phyloP scores from a whole-genome alignment of 2,888 invertebrate species.

The Aleiodes testaceus region DNA sequence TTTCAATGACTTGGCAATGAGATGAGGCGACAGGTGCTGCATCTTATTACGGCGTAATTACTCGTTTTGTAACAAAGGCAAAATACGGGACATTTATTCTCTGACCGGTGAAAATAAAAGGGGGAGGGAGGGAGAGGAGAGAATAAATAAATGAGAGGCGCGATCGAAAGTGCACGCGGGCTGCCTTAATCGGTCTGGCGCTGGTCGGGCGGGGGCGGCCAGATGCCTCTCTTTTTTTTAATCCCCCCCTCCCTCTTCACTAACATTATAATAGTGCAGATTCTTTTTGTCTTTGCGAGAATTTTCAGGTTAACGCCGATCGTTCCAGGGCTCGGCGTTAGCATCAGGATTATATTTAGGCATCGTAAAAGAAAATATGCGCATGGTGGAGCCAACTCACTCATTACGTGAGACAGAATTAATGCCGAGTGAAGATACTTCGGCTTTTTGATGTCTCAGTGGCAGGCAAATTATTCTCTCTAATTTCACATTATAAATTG shows the following conservation, averaged over 20 bases:
- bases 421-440: constrained; percentile 55
- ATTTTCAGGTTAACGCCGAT: constrained; percentile 38
- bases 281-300: constrained; percentile 20
- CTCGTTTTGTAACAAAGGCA: constrained; percentile 33
- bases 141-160: constrained; percentile 35
- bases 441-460: constrained; percentile 16
- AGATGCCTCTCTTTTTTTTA: constrained; percentile 27
- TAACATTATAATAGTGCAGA: constrained; percentile 11
- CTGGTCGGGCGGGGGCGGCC: constrained; percentile 30
- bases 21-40: neutral
- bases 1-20: neutral
- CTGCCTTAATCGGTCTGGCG: constrained; percentile 39
- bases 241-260: neutral
- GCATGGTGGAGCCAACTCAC: constrained; percentile 71
- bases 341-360: constrained; percentile 72
- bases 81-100: constrained; percentile 41
- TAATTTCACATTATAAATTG: neutral
- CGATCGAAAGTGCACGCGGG: constrained; percentile 45
- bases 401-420: constrained; percentile 71
- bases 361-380: constrained; percentile 72
- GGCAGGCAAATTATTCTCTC: too few relatives aligned
- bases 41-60: constrained; percentile 33
- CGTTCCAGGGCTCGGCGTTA: constrained; percentile 46
- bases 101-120: constrained; percentile 43
- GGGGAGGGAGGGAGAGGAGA: neutral